Percentiles rank a stretch among this genome's conserved stretches.
These are phyloP conservation scores for Cryptoblepharus egeriae DNA, from an alignment of 2,797 vertebrate species.

Conservation along the genomic window DNA sequence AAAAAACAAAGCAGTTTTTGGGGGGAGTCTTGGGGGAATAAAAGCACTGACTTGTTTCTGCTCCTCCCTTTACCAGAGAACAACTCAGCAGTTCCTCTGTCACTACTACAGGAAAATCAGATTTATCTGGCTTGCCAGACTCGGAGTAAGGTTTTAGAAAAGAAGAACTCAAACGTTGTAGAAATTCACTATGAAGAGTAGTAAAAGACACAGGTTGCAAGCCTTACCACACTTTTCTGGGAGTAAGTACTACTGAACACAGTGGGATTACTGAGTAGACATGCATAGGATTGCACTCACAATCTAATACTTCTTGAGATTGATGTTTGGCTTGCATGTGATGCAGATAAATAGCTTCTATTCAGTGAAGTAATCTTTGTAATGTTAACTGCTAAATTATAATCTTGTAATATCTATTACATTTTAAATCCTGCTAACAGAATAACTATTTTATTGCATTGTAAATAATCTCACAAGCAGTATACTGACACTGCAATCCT, in stretches of 20 bases:
- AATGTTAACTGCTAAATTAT: not conserved
- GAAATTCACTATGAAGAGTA: not conserved
- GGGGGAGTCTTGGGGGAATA: slow-evolving; percentile 25
- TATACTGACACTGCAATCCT: no score
- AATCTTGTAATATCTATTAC: not conserved
- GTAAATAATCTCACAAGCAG: not conserved
- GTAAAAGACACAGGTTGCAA: no score
- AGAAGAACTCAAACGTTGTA: slow-evolving; percentile 1
- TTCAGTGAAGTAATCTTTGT: not conserved
- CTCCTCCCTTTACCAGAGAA: slow-evolving; percentile 14
- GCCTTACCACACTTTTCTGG: no score
- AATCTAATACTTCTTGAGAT: not conserved
- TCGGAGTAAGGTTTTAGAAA: slow-evolving; percentile 16
- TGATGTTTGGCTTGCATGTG: not conserved
- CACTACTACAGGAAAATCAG: slow-evolving; percentile 37
- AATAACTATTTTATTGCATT: not conserved
- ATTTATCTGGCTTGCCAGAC: slow-evolving; percentile 32
- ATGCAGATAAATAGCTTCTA: not conserved
- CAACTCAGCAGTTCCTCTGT: slow-evolving; percentile 25
- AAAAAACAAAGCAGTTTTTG: slow-evolving; percentile 42
- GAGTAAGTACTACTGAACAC: no score
- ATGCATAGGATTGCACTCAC: not conserved
- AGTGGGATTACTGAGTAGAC: no score
- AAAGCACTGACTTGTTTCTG: slow-evolving; percentile 27
- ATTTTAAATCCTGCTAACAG: not conserved